Conservation (phyloP, 2,113 vertebrate genomes). For the Crotalus horridus region DNA sequence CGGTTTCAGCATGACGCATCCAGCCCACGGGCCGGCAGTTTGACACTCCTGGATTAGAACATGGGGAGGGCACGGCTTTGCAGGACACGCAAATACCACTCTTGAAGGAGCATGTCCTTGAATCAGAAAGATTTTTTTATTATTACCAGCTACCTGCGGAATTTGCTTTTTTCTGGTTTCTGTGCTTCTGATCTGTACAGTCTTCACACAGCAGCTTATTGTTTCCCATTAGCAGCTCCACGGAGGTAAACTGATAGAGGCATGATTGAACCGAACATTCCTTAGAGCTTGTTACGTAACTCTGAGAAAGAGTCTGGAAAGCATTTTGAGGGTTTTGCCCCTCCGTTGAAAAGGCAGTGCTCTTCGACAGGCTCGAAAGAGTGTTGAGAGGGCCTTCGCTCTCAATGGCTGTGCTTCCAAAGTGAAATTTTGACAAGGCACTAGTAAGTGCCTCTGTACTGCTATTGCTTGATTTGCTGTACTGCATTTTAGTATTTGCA, state of each 20-base stretch:
- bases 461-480: background rate
- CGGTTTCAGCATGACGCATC: too few relatives aligned
- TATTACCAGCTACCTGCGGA: constrained; percentile 70
- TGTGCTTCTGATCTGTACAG: constrained; percentile 84
- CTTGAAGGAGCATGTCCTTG: background rate
- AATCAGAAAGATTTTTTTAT: background rate
- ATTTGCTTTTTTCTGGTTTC: constrained; percentile 73
- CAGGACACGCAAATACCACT: background rate
- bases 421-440: constrained; percentile 77
- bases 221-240: constrained; percentile 96
- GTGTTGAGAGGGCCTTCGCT: constrained; percentile 37
- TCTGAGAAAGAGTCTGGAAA: constrained; percentile 92
- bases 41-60: too few relatives aligned
- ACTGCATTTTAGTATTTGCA: background rate
- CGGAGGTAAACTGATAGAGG: constrained; percentile 93
- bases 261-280: constrained; percentile 98
- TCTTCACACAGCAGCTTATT: constrained; percentile 95
- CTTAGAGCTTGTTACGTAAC: constrained; percentile 89
- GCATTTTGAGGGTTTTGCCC: constrained; percentile 76
- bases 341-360: constrained; percentile 53
- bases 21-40: too few relatives aligned
- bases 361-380: constrained; percentile 43
- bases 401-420: constrained; percentile 68
- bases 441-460: constrained; percentile 67
- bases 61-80: background rate